Evolutionary conservation across 2,888 invertebrate genomes (phyloP).

Genomic region (Parelbella ahira): DNA sequence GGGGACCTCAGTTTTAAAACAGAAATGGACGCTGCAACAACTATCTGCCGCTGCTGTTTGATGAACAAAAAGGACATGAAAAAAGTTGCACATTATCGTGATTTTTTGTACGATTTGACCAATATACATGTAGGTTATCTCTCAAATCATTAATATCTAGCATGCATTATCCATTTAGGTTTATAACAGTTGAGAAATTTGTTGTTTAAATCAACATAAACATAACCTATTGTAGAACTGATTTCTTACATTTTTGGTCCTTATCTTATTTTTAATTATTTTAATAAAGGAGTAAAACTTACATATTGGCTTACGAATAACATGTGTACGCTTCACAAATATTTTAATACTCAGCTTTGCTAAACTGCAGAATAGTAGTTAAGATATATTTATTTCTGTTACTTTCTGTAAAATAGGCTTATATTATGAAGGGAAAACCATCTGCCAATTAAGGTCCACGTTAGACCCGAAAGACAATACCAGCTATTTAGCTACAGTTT

Average conservation of each 20-base stretch:
- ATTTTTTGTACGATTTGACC: conserved; percentile 50
- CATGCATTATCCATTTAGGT: background rate
- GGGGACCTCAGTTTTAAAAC: conserved; percentile 20
- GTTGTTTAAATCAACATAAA: background rate
- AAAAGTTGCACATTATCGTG: conserved; percentile 34
- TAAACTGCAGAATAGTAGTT: no score
- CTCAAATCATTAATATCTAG: background rate
- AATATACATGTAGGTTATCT: conserved; percentile 53
- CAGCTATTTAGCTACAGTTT: no score
- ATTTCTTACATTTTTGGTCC: no score
- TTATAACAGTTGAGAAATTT: background rate
- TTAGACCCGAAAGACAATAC: no score
- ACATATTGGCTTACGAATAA: no score
- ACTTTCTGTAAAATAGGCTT: background rate
- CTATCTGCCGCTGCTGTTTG: conserved; percentile 63
- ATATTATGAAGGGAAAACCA: no score
- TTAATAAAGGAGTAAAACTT: no score
- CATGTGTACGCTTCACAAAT: no score
- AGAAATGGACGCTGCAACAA: conserved; percentile 24
- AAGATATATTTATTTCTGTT: no score
- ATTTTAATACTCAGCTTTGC: no score
- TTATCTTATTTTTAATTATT: no score
- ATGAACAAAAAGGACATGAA: conserved; percentile 45
- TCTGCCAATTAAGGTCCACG: no score
- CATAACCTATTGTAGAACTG: conserved; percentile 1